Base-by-base conservation (phyloP, 2,888 invertebrate species). In the Erebia ligea region DNA sequence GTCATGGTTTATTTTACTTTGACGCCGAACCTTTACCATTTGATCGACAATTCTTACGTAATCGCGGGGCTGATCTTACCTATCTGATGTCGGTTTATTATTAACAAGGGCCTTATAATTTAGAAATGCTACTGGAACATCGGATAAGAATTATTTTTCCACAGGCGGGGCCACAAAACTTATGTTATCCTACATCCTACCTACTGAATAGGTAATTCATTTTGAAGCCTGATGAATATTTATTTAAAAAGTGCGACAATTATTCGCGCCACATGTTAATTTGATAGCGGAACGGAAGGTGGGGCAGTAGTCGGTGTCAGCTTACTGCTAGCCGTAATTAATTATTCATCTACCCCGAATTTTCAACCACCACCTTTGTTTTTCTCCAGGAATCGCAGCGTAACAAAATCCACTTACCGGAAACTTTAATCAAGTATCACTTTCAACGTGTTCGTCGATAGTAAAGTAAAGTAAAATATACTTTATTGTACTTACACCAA, bases 251-350 rank as follows among this genome's bases (percentile, higher is more conserved):
- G 67, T 69, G 56, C 59, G 68, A 66, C 68, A 68, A 34, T 71
- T 62, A 75, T 66, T 73, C 19, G 65, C 71, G 57, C 72, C 76
- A 71, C 71, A 72, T 73, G 71, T 59, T 69, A 73, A 75, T 75
- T 77, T 76, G 70, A 69, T 70, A 73, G 71, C 45, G 45, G 45
- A 54, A 19, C 73, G 77, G 76, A 76, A 77, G 80, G 80, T 71
- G 74, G 66, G 78, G 75, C 78, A 76, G 77, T 73, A 67, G 59
- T 69, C 76, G 80, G 83, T 87, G 88, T 89, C 89, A 80, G 88
- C 84, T 90, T 88, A 88, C 81, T 74, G 77, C 76, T 75, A 73
- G 76, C 75, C 78, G 79, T 83, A 86, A 87, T 85, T 87, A 84
- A 86, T 85, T 86, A 86, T 85, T 86, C 85, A 81, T 69, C 74